Evolutionary conservation across 2,797 vertebrate genomes (phyloP).

Genomic region (Coracias cyanogaster): DNA sequence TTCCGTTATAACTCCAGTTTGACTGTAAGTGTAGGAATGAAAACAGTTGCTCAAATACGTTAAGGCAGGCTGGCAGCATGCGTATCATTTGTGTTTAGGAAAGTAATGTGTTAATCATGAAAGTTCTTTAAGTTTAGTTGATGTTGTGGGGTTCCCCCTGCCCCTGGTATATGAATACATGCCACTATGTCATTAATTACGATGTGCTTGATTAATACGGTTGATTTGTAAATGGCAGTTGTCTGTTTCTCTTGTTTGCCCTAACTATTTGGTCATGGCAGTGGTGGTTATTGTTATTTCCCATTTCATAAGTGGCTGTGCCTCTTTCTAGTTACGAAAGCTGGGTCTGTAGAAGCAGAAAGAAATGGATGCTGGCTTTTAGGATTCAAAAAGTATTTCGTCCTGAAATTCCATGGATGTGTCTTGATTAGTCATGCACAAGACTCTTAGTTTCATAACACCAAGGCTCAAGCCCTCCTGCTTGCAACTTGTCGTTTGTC

Average conservation of each 20-base stretch:
- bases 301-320: not conserved
- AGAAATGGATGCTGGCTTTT: not conserved
- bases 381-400: conserved; percentile 42
- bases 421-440: conserved; percentile 67
- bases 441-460: conserved; percentile 27
- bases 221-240: not conserved
- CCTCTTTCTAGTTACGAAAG: conserved; percentile 14
- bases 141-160: not conserved
- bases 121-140: not conserved
- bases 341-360: not conserved
- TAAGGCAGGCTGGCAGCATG: not conserved
- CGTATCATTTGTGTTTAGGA: not conserved
- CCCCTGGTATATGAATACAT: not conserved
- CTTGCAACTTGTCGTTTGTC: not conserved
- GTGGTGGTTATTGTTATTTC: not conserved
- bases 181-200: not conserved
- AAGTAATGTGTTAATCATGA: not conserved
- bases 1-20: not conserved
- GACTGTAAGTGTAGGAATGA: not conserved
- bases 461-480: not conserved
- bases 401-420: conserved; percentile 50
- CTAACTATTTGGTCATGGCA: not conserved
- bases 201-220: not conserved
- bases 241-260: not conserved
- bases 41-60: not conserved